Conservation (phyloP, 2,113 vertebrate species). For the Panthera tigris region DNA sequence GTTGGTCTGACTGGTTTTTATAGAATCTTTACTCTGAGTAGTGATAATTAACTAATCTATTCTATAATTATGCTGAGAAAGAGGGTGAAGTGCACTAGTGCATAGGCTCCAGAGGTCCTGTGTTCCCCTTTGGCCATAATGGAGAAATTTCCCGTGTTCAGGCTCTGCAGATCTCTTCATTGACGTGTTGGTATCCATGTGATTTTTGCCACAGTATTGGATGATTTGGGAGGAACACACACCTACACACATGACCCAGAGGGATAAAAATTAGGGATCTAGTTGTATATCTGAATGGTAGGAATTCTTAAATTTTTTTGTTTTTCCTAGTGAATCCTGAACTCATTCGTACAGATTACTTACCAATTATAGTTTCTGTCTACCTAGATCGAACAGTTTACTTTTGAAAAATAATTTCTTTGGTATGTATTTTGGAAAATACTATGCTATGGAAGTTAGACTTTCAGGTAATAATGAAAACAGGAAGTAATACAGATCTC, state of each 20-base stretch:
- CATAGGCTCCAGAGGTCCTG: background rate
- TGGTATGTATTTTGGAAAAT: background rate
- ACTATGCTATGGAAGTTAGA: background rate
- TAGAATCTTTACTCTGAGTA: background rate
- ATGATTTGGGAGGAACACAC: background rate
- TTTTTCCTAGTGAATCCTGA: background rate
- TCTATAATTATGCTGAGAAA: background rate
- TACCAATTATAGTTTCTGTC: background rate
- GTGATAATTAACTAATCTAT: background rate
- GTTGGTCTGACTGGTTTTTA: background rate
- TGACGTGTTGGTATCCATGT: background rate
- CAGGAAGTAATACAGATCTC: background rate
- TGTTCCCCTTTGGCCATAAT: background rate
- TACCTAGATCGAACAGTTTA: background rate
- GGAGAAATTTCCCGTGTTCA: background rate
- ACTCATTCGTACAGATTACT: background rate
- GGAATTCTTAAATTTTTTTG: background rate
- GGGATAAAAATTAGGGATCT: background rate
- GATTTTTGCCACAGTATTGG: background rate
- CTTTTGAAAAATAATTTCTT: background rate
- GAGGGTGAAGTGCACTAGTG: background rate
- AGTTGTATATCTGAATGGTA: background rate
- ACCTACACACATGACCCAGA: background rate
- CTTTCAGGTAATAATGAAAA: slow-evolving; percentile 17
- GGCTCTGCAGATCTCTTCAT: background rate